These are phyloP conservation scores for Heterochromis multidens DNA, from an alignment of 2,113 vertebrate genomes.

Conservation along the genomic window DNA sequence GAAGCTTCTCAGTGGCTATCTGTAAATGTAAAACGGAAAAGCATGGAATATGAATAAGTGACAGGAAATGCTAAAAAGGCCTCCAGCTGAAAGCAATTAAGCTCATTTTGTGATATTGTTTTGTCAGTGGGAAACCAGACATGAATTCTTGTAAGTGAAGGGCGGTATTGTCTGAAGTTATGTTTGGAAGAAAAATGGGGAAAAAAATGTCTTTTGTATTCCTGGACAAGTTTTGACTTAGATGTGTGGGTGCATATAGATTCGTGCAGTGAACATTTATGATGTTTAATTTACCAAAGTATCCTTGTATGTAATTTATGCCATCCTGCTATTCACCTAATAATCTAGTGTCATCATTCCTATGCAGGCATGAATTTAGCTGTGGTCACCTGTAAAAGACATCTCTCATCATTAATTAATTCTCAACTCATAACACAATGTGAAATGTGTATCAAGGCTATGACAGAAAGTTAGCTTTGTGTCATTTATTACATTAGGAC, in stretches of 20 bases:
- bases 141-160: neutral
- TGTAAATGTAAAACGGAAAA: slow-evolving; percentile 6
- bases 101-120: neutral
- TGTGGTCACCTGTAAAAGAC: neutral
- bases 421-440: neutral
- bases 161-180: neutral
- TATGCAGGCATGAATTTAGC: neutral
- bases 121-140: neutral
- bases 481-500: slow-evolving; percentile 16
- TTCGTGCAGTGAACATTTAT: neutral
- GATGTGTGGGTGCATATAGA: neutral
- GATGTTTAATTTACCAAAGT: neutral
- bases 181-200: neutral
- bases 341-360: neutral
- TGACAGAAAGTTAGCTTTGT: neutral
- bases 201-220: neutral
- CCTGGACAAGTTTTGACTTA: neutral
- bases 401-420: neutral
- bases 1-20: neutral
- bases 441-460: neutral
- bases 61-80: neutral
- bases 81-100: neutral
- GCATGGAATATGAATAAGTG: neutral
- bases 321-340: neutral
- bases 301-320: neutral